Evolutionary conservation across 2,797 vertebrate genomes (phyloP).

Genomic region (Anguilla anguilla): DNA sequence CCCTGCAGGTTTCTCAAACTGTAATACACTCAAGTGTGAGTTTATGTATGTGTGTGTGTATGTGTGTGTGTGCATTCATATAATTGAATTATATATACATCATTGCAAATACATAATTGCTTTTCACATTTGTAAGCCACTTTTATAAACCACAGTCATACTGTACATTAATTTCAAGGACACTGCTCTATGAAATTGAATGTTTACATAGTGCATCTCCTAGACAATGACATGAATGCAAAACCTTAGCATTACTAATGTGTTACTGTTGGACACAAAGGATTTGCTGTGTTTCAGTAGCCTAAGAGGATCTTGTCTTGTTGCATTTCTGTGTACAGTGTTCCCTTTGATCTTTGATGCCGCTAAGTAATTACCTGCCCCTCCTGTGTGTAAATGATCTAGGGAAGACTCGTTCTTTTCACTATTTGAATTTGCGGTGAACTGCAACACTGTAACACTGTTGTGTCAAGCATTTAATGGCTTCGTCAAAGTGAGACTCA

Average conservation of each 20-base stretch:
- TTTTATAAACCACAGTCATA: background rate
- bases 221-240: background rate
- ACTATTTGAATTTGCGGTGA: background rate
- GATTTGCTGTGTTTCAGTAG: background rate
- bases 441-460: background rate
- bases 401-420: background rate
- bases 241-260: background rate
- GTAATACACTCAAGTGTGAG: too few relatives aligned
- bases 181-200: background rate
- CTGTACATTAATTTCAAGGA: background rate
- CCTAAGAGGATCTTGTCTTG: background rate
- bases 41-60: too few relatives aligned
- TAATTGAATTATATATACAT: too few relatives aligned
- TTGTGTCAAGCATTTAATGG: background rate
- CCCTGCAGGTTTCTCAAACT: too few relatives aligned
- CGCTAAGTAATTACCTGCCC: background rate
- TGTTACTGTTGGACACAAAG: background rate
- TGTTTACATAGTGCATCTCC: background rate
- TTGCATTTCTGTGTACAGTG: background rate
- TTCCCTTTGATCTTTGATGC: background rate
- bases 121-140: background rate
- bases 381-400: background rate
- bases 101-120: background rate
- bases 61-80: too few relatives aligned
- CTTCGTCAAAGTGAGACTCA: background rate